phyloP scores from a whole-genome alignment of 53 echinoderm and acorn worm species.

The Astropecten irregularis region DNA sequence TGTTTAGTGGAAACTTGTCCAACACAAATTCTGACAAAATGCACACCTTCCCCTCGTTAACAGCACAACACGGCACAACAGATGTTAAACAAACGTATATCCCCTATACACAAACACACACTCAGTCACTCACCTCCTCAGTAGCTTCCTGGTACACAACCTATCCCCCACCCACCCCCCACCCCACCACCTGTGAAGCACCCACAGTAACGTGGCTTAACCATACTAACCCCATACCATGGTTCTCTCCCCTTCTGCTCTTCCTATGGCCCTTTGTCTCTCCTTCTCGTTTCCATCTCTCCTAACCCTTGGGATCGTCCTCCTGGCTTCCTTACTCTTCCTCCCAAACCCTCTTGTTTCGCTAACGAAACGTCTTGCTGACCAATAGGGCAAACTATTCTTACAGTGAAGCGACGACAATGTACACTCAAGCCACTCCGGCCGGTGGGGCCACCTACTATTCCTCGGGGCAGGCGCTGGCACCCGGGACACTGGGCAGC shows the following conservation, averaged over 20 bases:
- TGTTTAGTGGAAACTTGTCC: background rate
- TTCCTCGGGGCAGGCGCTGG: conserved; percentile 67
- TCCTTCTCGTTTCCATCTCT: conserved; percentile 30
- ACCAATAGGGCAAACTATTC: conserved; percentile 79
- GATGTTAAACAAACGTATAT: no score
- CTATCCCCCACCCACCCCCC: background rate
- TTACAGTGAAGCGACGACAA: conserved; percentile 98
- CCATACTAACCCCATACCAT: conserved; percentile 58
- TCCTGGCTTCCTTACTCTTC: background rate
- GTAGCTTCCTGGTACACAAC: background rate
- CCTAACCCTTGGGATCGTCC: background rate
- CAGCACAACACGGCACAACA: no score
- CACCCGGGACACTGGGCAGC: conserved; percentile 60
- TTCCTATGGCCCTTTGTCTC: conserved; percentile 34
- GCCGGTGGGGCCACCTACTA: conserved; percentile 81
- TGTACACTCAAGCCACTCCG: conserved; percentile 97
- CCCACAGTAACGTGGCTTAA: conserved; percentile 33
- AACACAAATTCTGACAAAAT: background rate
- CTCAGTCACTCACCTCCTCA: background rate
- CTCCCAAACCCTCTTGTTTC: background rate
- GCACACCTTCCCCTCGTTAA: no score
- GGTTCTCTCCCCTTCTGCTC: conserved; percentile 49
- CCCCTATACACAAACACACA: no score
- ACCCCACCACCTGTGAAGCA: background rate
- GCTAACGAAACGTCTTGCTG: background rate